Evolutionary conservation across 2,797 vertebrate species (phyloP).

Genomic region (Notamacropus eugenii): DNA sequence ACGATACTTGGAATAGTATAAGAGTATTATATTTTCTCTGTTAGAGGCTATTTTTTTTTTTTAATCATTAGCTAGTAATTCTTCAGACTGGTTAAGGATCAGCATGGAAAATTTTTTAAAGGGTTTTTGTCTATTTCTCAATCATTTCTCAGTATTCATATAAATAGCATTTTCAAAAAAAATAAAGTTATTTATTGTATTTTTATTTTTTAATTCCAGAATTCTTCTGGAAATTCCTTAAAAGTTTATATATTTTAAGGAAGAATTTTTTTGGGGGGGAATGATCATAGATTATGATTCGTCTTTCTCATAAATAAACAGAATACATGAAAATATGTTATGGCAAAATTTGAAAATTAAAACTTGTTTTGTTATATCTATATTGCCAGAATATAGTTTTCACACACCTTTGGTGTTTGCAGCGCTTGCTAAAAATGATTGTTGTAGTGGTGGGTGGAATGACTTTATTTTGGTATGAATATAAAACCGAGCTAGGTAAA

Average conservation of each 20-base stretch:
- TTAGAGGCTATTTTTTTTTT: neutral
- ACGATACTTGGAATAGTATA: neutral
- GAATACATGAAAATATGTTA: slow-evolving; percentile 24
- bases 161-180: neutral
- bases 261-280: slow-evolving; percentile 48
- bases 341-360: slow-evolving; percentile 22
- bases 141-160: slow-evolving; percentile 40
- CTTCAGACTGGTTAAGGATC: slow-evolving; percentile 10
- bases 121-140: slow-evolving; percentile 20
- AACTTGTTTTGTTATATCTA: neutral
- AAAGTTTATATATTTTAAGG: slow-evolving; percentile 38
- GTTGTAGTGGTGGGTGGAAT: neutral
- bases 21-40: neutral
- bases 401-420: neutral
- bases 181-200: slow-evolving; percentile 43
- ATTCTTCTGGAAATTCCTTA: slow-evolving; percentile 47
- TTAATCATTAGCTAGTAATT: slow-evolving; percentile 27
- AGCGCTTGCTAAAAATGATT: neutral
- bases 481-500: slow-evolving; percentile 61
- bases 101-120: slow-evolving; percentile 27
- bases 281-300: neutral
- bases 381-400: slow-evolving; percentile 17
- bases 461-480: slow-evolving; percentile 48
- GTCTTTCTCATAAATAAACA: slow-evolving; percentile 6
- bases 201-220: slow-evolving; percentile 55